A percentile compares a stretch with the other conserved stretches of the same genome.
These are phyloP conservation scores for Crotalus helleri DNA, from an alignment of 2,113 vertebrate species.

Conservation along the genomic window DNA sequence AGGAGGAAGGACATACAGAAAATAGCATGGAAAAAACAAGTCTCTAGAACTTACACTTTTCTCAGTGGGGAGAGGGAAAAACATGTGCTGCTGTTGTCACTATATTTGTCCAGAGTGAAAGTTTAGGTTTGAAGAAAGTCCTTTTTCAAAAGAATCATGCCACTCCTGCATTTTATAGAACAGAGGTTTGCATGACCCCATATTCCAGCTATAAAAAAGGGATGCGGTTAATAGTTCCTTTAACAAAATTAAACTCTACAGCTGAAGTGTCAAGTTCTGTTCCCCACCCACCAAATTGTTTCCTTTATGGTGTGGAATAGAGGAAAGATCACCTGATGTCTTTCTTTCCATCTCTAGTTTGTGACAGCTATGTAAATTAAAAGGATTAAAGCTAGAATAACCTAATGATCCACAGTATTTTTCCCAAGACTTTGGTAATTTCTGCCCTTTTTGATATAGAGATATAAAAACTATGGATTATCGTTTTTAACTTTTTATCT, in stretches of 20 bases:
- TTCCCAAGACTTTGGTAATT: background rate
- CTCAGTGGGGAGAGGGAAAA: background rate
- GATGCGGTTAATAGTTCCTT: background rate
- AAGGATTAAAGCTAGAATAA: background rate
- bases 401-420: background rate
- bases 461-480: background rate
- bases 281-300: background rate
- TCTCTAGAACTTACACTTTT: background rate
- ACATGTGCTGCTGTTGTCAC: background rate
- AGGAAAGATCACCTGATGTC: background rate
- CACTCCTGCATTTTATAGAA: background rate
- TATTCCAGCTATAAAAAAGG: background rate
- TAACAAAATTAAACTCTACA: background rate
- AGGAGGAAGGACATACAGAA: background rate
- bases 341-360: background rate
- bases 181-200: too few species aligned
- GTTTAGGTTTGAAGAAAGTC: background rate
- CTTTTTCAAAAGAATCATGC: background rate
- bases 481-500: background rate
- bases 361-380: background rate
- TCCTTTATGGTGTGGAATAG: background rate
- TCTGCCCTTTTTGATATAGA: background rate
- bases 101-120: background rate
- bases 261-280: background rate
- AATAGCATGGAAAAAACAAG: background rate